phyloP scores from a whole-genome alignment of 2,113 vertebrate genomes.

The Perca flavescens region DNA sequence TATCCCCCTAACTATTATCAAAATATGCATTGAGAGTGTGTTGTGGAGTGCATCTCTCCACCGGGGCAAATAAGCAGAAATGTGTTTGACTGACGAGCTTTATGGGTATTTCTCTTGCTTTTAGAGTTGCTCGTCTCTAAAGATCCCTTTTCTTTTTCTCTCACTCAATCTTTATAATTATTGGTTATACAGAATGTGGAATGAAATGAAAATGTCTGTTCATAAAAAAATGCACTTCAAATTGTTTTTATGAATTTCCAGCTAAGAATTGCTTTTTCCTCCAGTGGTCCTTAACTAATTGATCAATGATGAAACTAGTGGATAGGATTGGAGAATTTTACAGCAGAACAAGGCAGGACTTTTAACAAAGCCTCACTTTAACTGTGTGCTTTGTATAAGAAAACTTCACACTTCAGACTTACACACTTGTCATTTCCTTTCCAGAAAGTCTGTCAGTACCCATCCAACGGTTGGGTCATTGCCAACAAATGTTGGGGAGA shows the following conservation, averaged over 20 bases:
- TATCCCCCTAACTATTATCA: constrained; percentile 68
- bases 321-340: constrained; percentile 23
- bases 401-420: constrained; percentile 41
- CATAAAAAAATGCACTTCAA: constrained; percentile 32
- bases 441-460: constrained; percentile 19
- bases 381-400: constrained; percentile 39
- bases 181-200: constrained; percentile 33
- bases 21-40: constrained; percentile 70
- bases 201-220: constrained; percentile 57
- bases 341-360: constrained; percentile 37
- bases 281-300: constrained; percentile 51
- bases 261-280: constrained; percentile 35
- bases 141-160: constrained; percentile 42
- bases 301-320: constrained; percentile 49
- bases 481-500: constrained; percentile 55
- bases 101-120: constrained; percentile 54
- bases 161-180: constrained; percentile 61
- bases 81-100: constrained; percentile 64
- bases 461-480: constrained; percentile 28
- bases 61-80: constrained; percentile 62
- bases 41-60: constrained; percentile 48
- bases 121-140: constrained; percentile 58
- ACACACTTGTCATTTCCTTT: constrained; percentile 21
- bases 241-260: constrained; percentile 18
- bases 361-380: constrained; percentile 27